A percentile compares a stretch with the other conserved stretches of the same genome.
phyloP scores from a whole-genome alignment of 2,797 vertebrate species.

The Alcedo atthis region DNA sequence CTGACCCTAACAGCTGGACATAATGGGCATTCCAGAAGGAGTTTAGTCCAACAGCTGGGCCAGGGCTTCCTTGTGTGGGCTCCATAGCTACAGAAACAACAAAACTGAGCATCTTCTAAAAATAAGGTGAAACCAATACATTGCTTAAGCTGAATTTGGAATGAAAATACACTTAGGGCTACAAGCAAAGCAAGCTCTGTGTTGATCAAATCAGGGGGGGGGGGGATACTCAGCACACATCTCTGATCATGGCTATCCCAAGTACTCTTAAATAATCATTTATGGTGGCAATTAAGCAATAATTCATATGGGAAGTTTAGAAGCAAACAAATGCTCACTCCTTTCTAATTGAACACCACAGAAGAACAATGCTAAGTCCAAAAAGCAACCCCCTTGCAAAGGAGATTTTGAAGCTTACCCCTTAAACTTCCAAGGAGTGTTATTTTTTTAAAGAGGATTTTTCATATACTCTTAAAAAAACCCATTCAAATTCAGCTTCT shows the following conservation, averaged over 20 bases:
- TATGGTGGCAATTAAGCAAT: neutral
- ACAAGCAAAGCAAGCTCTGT: constrained; percentile 3
- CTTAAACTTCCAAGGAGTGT: neutral
- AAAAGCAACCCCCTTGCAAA: neutral
- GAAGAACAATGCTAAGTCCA: neutral
- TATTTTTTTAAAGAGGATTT: neutral
- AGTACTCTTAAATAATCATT: neutral
- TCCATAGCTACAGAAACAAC: constrained; percentile 86
- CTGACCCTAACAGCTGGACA: constrained; percentile 86
- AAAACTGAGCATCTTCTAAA: constrained; percentile 84
- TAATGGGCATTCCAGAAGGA: constrained; percentile 86
- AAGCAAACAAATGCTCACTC: neutral
- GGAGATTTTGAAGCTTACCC: neutral
- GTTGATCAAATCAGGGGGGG: neutral
- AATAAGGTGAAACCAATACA: constrained; percentile 68
- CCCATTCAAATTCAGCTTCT: neutral
- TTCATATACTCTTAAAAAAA: neutral
- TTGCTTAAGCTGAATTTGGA: neutral
- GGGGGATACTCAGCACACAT: accelerated
- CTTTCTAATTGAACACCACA: neutral
- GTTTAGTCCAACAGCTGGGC: constrained; percentile 86
- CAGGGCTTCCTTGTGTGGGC: constrained; percentile 78
- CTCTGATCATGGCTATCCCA: neutral
- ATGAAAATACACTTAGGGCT: constrained; percentile 14
- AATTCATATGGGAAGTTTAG: neutral